These are phyloP conservation scores for Dyspetes luteomarginatus DNA, from an alignment of 2,888 invertebrate genomes.

Conservation along the genomic window DNA sequence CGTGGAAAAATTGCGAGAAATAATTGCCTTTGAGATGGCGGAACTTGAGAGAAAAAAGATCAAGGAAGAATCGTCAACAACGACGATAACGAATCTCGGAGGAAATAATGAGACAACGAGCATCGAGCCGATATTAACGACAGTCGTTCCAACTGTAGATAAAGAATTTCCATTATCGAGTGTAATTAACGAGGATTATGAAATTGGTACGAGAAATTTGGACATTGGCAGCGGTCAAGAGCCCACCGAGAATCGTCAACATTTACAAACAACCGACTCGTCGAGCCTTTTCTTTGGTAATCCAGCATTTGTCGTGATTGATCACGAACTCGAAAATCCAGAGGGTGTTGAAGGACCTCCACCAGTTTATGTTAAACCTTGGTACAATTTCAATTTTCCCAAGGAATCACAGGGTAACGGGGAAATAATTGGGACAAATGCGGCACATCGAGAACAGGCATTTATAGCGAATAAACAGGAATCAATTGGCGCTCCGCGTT, in stretches of 20 bases:
- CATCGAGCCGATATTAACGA: not conserved
- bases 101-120: no score
- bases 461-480: constrained; percentile 36
- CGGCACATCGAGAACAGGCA: constrained; percentile 3
- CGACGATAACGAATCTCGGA: constrained; percentile 32
- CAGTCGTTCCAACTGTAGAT: constrained; percentile 1
- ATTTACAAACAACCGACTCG: constrained; percentile 36
- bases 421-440: not conserved
- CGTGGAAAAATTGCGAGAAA: constrained; percentile 56
- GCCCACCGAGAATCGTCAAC: constrained; percentile 63
- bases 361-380: constrained; percentile 77
- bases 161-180: no score
- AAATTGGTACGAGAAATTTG: not conserved
- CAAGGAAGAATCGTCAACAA: constrained; percentile 57
- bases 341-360: constrained; percentile 79
- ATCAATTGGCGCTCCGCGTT: constrained; percentile 18
- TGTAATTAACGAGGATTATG: constrained; percentile 53
- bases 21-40: constrained; percentile 36
- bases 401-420: constrained; percentile 34
- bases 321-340: constrained; percentile 78
- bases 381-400: constrained; percentile 64
- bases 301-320: constrained; percentile 76
- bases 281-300: constrained; percentile 64
- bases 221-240: constrained; percentile 70
- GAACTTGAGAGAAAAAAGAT: constrained; percentile 40